Evolutionary conservation across 2,888 invertebrate species (phyloP).

Genomic region (Torymus auratus): DNA sequence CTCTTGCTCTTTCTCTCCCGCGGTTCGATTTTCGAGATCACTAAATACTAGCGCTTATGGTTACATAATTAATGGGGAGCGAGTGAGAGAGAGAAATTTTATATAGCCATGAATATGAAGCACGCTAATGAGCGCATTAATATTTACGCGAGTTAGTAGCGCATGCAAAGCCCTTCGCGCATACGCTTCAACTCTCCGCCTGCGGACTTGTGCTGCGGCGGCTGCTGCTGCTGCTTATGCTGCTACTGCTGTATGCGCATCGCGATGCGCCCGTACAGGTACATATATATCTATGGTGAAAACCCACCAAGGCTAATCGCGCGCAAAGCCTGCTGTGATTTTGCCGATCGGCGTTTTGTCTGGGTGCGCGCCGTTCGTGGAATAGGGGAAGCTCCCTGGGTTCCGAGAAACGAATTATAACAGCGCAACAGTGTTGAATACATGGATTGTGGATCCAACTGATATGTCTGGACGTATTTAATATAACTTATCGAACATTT

Average conservation of each 20-base stretch:
- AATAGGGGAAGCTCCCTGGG: no score
- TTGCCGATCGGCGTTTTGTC: slow-evolving; percentile 36
- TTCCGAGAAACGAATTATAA: no score
- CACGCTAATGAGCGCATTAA: slow-evolving; percentile 69
- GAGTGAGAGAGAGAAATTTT: slow-evolving; percentile 59
- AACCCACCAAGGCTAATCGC: slow-evolving; percentile 5
- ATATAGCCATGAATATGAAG: slow-evolving; percentile 70
- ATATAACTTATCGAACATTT: no score
- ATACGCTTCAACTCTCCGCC: slow-evolving; percentile 44
- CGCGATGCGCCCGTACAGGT: no score
- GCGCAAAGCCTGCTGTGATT: slow-evolving; percentile 43
- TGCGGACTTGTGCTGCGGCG: slow-evolving; percentile 33
- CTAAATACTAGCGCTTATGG: slow-evolving; percentile 43
- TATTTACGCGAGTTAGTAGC: slow-evolving; percentile 63
- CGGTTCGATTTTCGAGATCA: slow-evolving; percentile 27
- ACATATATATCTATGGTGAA: no score
- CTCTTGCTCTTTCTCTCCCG: no score
- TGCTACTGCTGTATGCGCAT: slow-evolving; percentile 12
- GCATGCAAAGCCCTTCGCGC: slow-evolving; percentile 60
- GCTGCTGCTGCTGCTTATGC: slow-evolving; percentile 24
- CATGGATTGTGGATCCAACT: no score
- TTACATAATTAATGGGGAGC: slow-evolving; percentile 68
- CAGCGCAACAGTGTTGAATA: no score
- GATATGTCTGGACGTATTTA: no score
- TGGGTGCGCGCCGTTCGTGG: no score